A percentile compares a stretch with the other conserved stretches of the same genome.
phyloP scores from a whole-genome alignment of 2,888 invertebrate genomes.

The Matsumyia berberina region DNA sequence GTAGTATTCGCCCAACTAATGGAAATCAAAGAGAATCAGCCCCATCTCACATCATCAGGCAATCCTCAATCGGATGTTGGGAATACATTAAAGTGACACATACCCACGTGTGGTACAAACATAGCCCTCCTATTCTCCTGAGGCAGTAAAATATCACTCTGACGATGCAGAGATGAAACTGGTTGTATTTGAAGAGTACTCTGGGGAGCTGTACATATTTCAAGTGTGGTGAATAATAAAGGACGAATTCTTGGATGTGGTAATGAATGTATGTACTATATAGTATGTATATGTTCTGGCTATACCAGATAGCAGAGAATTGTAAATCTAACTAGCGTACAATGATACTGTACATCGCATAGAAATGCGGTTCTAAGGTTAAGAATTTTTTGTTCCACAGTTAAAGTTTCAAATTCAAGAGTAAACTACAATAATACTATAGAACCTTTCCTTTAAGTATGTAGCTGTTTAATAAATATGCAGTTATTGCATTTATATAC shows the following conservation, averaged over 20 bases:
- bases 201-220: slow-evolving; percentile 32
- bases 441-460: too few species aligned
- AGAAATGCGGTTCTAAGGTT: too few species aligned
- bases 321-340: too few species aligned
- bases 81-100: not conserved
- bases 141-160: slow-evolving; percentile 34
- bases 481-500: too few species aligned
- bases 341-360: too few species aligned
- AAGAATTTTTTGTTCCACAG: too few species aligned
- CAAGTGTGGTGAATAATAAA: slow-evolving; percentile 37
- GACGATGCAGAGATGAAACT: slow-evolving; percentile 26
- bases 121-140: slow-evolving; percentile 1
- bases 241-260: not conserved
- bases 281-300: too few species aligned
- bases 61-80: slow-evolving; percentile 14
- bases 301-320: too few species aligned
- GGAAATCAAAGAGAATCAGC: slow-evolving; percentile 36
- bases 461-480: too few species aligned
- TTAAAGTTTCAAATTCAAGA: too few species aligned
- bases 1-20: slow-evolving; percentile 12
- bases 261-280: not conserved
- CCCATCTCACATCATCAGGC: not conserved
- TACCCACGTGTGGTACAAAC: not conserved
- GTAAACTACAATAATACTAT: too few species aligned
- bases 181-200: slow-evolving; percentile 35